Evolutionary conservation across 2,113 vertebrate genomes (phyloP).

Genomic region (Chinchilla lanigera): DNA sequence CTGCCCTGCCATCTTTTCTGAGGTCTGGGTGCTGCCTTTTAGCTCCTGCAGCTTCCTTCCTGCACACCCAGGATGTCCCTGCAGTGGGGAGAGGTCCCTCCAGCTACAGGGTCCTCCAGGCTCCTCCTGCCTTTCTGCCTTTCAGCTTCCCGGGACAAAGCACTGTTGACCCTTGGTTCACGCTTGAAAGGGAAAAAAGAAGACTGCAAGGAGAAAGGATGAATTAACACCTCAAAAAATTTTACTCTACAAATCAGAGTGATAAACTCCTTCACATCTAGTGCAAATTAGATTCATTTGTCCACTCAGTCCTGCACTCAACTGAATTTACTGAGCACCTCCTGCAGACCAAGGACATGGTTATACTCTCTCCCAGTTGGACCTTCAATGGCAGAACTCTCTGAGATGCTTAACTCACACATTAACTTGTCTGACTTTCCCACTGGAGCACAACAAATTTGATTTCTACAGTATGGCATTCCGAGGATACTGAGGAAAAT

Average conservation of each 20-base stretch:
- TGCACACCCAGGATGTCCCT: not conserved
- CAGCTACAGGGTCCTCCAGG: not conserved
- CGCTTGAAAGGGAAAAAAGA: not conserved
- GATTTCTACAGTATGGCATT: not conserved
- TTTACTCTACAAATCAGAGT: not conserved
- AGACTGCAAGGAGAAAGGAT: slow-evolving; percentile 9
- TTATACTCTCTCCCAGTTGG: not conserved
- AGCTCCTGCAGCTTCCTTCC: not conserved
- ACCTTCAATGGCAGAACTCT: not conserved
- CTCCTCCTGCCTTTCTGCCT: not conserved
- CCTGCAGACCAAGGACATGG: not conserved
- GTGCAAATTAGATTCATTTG: not conserved
- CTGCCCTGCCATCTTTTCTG: not conserved
- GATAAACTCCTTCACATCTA: not conserved
- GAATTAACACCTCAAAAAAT: not conserved
- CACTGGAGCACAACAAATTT: not conserved
- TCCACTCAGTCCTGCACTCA: not conserved
- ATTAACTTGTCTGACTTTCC: not conserved
- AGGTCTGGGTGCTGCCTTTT: not conserved
- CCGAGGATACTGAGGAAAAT: not conserved
- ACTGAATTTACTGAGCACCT: not conserved
- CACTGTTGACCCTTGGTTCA: not conserved
- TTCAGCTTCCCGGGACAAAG: not conserved
- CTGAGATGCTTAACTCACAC: no score
- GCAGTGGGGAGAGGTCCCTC: not conserved